These are phyloP conservation scores for Actenoides hombroni DNA, from an alignment of 2,113 vertebrate species.

Conservation along the genomic window DNA sequence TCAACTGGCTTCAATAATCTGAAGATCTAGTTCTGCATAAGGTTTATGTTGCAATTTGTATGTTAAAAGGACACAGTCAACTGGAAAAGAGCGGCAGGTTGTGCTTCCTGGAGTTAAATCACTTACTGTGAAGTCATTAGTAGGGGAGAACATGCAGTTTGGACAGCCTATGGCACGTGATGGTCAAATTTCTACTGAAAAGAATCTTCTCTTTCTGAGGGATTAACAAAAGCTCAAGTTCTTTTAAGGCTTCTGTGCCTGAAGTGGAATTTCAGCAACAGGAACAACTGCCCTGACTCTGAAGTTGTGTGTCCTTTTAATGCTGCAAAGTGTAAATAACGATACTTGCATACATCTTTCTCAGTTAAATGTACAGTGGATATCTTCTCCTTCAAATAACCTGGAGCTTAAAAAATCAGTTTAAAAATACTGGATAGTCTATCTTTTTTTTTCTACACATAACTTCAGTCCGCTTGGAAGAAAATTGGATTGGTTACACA, in stretches of 20 bases:
- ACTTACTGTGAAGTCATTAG: neutral
- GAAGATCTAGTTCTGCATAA: constrained; percentile 17
- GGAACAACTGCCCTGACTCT: neutral
- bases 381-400: neutral
- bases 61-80: constrained; percentile 47
- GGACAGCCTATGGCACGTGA: neutral
- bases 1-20: constrained; percentile 34
- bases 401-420: constrained; percentile 27
- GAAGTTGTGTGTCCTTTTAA: constrained; percentile 41
- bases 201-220: neutral
- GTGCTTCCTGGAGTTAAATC: neutral
- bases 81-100: neutral
- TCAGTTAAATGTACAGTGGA: neutral
- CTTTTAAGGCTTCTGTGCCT: neutral
- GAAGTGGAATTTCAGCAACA: neutral
- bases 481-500: constrained; percentile 57
- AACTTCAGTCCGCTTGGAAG: constrained; percentile 31
- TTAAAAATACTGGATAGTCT: constrained; percentile 22
- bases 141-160: neutral
- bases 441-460: neutral
- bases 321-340: constrained; percentile 20
- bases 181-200: neutral
- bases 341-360: neutral
- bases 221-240: neutral
- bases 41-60: constrained; percentile 23